Evolutionary conservation across 2,113 vertebrate genomes (phyloP), one percentile per base, ranked within the genome.

Genomic region (Eleginops maclovinus): DNA sequence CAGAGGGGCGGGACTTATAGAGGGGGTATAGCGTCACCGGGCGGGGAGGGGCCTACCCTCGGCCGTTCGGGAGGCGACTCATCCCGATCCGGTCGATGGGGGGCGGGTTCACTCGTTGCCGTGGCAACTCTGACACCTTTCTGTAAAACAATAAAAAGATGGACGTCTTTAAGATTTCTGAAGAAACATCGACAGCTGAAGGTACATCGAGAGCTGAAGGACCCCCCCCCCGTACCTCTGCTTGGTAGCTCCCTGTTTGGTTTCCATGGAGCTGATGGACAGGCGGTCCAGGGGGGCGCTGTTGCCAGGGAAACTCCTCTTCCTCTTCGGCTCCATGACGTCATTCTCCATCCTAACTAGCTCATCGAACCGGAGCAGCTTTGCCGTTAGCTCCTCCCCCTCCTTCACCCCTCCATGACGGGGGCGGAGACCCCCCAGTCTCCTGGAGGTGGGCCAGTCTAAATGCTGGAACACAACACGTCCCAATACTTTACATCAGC

Each of bases 61-160:
- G 93, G 83, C 90, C 91, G 81, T 75, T 96, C 31, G 96, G 87
- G 0, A 97, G 92, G 22, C 87, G 95, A 26, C 92, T 95, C 74
- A 92, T 91, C 26, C 97, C 97, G 8, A 99, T 96, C 61, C 97
- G 86, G 91, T 98, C 97, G 0, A 99, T 87, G 1, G 96, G 97
- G 0, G 96, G 96, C 10, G 93, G 87, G 2, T 94, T 95, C 61
- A 94, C 92, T 40, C 94, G 87, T 46, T 94, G 94, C 68, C 96
- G 95, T 0, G 96, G 93, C 73, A 93, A 83, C 76, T 96, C 93
- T 2, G 89, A 89, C 1, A 72, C 93, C 87, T 97, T 98, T 78
- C 97, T 98, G 81, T 28, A 75, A 58, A 72, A 59, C 2, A 28
- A 28, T 2, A 28, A 26, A 14, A 26, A 56, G 15, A 49, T 49